Percentiles rank a stretch among this genome's conserved stretches.
phyloP scores from a whole-genome alignment of 2,113 vertebrate genomes.

The Gavialis gangeticus region DNA sequence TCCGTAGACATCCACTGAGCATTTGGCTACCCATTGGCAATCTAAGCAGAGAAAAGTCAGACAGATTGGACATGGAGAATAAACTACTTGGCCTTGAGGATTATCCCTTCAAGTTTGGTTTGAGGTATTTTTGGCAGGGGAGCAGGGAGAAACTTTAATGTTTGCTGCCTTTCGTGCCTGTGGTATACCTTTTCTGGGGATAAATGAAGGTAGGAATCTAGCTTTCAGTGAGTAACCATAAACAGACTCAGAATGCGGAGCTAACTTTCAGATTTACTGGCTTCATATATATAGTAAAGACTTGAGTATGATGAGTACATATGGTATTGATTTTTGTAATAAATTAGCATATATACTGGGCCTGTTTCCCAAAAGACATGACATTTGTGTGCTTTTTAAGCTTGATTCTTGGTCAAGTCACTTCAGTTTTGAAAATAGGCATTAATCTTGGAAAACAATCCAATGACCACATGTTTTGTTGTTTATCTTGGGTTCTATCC shows the following conservation, averaged over 20 bases:
- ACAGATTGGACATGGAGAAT: not conserved
- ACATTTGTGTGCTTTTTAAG: not conserved
- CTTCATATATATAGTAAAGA: not conserved
- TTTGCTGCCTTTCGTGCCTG: not conserved
- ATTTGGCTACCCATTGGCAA: not conserved
- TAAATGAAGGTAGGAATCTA: not conserved
- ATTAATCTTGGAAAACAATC: not conserved
- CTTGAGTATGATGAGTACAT: not conserved
- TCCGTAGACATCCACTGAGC: not conserved
- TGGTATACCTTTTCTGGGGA: not conserved
- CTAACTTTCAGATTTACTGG: not conserved
- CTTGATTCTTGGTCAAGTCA: not conserved
- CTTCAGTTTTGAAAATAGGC: not conserved
- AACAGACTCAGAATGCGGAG: not conserved
- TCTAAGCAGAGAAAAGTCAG: not conserved
- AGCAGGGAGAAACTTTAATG: not conserved
- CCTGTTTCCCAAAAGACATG: not conserved
- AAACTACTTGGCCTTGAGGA: not conserved
- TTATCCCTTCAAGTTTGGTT: not conserved
- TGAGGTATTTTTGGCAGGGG: not conserved
- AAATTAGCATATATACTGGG: not conserved
- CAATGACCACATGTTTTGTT: not conserved
- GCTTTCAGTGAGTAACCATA: not conserved
- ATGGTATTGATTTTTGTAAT: not conserved
- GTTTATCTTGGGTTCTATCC: constrained; percentile 12